Evolutionary conservation across 2,888 invertebrate genomes (phyloP).

Genomic region (Nomada flava): DNA sequence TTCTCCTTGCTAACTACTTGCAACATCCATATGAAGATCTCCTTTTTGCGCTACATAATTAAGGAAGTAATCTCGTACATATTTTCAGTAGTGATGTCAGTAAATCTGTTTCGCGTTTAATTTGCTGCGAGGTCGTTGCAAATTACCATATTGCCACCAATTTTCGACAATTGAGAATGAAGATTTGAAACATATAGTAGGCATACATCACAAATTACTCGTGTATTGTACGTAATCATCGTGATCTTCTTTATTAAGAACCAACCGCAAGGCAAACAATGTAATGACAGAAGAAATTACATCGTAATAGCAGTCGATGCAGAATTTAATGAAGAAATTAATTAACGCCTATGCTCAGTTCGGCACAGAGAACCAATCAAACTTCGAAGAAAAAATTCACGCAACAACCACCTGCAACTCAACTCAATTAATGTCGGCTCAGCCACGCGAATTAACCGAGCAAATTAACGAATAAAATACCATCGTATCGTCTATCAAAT

Average conservation of each 20-base stretch:
- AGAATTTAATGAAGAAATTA: background rate
- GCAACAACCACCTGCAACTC: background rate
- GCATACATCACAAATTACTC: background rate
- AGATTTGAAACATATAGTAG: slow-evolving; percentile 3
- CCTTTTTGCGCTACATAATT: slow-evolving; percentile 4
- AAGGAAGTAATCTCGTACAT: slow-evolving; percentile 29
- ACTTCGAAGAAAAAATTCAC: background rate
- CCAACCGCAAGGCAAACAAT: background rate
- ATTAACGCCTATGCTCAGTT: background rate
- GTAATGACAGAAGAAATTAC: background rate
- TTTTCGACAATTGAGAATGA: slow-evolving; percentile 7
- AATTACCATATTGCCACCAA: slow-evolving; percentile 48
- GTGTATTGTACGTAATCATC: background rate
- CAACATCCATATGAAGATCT: background rate
- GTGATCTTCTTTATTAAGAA: background rate
- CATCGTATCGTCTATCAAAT: too few species aligned
- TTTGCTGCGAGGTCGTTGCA: slow-evolving; percentile 33
- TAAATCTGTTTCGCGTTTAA: slow-evolving; percentile 48
- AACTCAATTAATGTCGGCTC: background rate
- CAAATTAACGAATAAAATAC: background rate
- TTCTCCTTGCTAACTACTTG: background rate
- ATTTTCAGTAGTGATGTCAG: slow-evolving; percentile 54
- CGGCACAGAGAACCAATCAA: background rate
- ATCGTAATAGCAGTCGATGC: background rate
- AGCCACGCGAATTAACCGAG: background rate